These are phyloP conservation scores for Acanthiza pusilla DNA, from an alignment of 2,797 vertebrate species.

Conservation along the genomic window DNA sequence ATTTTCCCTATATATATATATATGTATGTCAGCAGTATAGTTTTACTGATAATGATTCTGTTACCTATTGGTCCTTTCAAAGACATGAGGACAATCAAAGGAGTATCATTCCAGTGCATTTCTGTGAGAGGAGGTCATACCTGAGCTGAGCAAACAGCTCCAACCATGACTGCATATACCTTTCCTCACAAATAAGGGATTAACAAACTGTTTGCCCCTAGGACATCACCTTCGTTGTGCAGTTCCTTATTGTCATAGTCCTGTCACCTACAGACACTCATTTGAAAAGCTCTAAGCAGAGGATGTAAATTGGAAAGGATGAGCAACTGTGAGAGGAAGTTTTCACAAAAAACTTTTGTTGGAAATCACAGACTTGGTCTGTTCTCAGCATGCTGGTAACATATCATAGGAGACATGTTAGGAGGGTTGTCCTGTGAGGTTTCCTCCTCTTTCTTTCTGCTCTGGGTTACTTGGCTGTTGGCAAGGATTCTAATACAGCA, in stretches of 20 bases:
- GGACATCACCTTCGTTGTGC: neutral
- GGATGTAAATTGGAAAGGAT: neutral
- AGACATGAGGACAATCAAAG: neutral
- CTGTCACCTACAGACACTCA: neutral
- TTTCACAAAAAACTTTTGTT: neutral
- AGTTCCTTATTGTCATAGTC: neutral
- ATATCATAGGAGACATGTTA: accelerated
- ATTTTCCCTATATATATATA: neutral
- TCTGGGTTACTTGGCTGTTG: neutral
- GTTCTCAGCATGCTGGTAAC: neutral
- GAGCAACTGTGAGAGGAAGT: neutral
- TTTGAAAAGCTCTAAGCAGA: neutral
- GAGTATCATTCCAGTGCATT: neutral
- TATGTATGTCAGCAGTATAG: neutral
- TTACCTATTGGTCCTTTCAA: neutral
- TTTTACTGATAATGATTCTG: neutral
- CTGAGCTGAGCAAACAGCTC: neutral
- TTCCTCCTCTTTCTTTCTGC: neutral
- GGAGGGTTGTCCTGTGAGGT: neutral
- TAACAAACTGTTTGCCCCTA: neutral
- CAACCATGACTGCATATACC: neutral
- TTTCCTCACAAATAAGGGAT: neutral
- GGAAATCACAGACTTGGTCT: neutral
- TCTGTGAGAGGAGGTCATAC: neutral
- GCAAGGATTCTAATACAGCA: neutral